phyloP scores from a whole-genome alignment of 2,797 vertebrate species.

The Oophaga sylvatica region DNA sequence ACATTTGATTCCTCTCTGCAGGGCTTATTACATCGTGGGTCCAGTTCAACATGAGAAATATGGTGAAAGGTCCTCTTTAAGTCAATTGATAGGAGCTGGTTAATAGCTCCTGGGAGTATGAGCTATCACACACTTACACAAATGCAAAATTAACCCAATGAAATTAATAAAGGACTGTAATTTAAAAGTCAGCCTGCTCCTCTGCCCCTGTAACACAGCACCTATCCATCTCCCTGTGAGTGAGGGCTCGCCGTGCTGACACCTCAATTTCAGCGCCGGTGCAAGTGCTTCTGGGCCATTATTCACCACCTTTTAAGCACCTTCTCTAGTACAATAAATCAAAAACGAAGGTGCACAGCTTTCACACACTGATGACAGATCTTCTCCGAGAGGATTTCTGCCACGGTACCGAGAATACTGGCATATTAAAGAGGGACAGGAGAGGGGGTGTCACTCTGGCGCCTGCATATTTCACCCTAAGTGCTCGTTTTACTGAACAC shows the following conservation, averaged over 20 bases:
- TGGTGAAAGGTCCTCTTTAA: no score
- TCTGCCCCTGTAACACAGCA: neutral
- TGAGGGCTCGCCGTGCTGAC: conserved; percentile 18
- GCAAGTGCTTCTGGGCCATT: conserved; percentile 35
- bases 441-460: neutral
- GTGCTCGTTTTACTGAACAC: neutral
- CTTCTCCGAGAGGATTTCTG: conserved; percentile 16
- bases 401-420: conserved; percentile 13
- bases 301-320: conserved; percentile 52
- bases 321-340: conserved; percentile 57
- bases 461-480: conserved; percentile 29
- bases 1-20: no score
- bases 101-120: no score
- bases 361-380: conserved; percentile 36
- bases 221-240: conserved; percentile 27
- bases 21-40: no score
- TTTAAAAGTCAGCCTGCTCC: neutral
- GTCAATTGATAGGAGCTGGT: no score
- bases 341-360: conserved; percentile 30
- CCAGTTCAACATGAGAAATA: no score
- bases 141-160: neutral
- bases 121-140: neutral
- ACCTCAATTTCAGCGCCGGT: conserved; percentile 42
- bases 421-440: conserved; percentile 6
- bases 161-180: neutral